Evolutionary conservation across 2,888 invertebrate species (phyloP), one percentile per base, ranked within the genome.

Genomic region (Pedicia rivosa): DNA sequence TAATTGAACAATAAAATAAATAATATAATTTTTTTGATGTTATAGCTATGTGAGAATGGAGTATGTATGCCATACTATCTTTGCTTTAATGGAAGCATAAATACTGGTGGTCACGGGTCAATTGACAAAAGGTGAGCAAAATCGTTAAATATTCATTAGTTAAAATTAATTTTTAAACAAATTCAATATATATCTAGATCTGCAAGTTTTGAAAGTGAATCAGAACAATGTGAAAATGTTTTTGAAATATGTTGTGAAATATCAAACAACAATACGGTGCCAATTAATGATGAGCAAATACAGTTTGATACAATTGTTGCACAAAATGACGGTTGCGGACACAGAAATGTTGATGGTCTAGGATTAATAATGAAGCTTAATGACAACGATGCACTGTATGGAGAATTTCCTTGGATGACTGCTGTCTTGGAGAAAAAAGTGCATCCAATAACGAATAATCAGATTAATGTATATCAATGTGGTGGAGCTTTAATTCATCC

Each of bases 51-150:
- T 12, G 13, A n/a, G n/a, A 54, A 56, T 1, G 84, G 81, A 19
- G 71, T 72, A 35, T 88, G 88, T 50, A 83, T 87, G 0, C 72
- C 75, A 0, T 80, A 78, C 50, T 84, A 79, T 53, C 65, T 79
- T 9, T 88, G 88, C 49, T 65, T 70, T 26, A 60, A 64, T 39
- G 72, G 74, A 44, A 67, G 67, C 28, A 67, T 86, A 10, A 74
- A 76, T 38, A 72, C 66, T 0, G 77, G 79, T 48, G 86, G 86
- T 0, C 60, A 65, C 1, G 79, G 77, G 5, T 59, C 81, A 24
- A 74, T 88, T 36, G 83, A 88, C 49, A 76, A 86, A 37, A 72
- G 87, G 70, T 78, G 60, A n/a, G n/a, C n/a, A n/a, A n/a, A n/a
- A n/a, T n/a, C n/a, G n/a, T n/a, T n/a, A n/a, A n/a, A n/a, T n/a